A percentile compares a stretch with the other conserved stretches of the same genome.
Evolutionary conservation across 2,888 invertebrate genomes (phyloP).

Genomic region (Chrysodeixis includens): DNA sequence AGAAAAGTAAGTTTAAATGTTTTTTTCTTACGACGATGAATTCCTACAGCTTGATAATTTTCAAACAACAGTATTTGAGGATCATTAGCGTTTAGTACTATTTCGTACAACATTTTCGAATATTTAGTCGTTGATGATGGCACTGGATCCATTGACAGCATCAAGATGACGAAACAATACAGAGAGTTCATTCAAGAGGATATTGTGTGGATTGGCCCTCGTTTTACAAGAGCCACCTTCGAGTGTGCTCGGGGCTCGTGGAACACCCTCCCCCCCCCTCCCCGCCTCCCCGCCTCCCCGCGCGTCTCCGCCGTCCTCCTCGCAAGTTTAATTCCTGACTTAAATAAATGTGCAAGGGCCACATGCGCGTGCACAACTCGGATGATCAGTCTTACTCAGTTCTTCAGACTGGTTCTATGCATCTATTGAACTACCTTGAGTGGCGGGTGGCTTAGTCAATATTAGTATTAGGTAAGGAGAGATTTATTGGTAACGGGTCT

Average conservation of each 20-base stretch:
- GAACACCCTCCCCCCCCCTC: not conserved
- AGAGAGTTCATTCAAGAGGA: constrained; percentile 34
- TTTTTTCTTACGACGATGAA: no score
- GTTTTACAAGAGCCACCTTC: constrained; percentile 24
- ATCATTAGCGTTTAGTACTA: no score
- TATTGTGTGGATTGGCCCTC: constrained; percentile 52
- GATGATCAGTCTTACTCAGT: not conserved
- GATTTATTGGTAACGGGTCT: not conserved
- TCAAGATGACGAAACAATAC: constrained; percentile 39
- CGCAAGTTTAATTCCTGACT: not conserved
- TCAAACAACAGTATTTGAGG: no score
- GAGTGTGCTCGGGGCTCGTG: constrained; percentile 21
- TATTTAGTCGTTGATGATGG: not conserved
- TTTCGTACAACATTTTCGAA: no score
- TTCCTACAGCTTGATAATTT: no score
- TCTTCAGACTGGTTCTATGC: not conserved
- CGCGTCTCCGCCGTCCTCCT: not conserved
- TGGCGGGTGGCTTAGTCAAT: not conserved
- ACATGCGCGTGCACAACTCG: not conserved
- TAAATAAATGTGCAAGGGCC: no score
- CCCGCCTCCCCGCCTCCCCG: not conserved
- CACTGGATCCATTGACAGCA: constrained; percentile 8
- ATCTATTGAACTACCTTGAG: not conserved
- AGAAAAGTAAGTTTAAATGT: no score
- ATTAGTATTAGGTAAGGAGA: not conserved